Evolutionary conservation across 2,888 invertebrate genomes (phyloP), one percentile per base, ranked within the genome.

Genomic region (Athalia cordata): DNA sequence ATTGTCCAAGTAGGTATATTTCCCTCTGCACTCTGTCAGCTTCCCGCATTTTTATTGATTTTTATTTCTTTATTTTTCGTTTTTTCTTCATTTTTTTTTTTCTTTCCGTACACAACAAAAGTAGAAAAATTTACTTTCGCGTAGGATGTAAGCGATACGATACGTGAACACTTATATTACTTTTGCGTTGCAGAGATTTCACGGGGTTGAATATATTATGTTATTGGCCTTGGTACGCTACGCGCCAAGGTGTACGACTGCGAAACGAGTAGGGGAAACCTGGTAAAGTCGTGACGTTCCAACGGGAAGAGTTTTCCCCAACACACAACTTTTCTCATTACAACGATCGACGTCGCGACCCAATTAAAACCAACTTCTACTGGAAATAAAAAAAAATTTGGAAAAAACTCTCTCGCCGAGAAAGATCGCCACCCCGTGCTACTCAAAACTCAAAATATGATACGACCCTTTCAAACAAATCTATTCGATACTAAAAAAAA

Each of bases 321-420:
- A 80, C 80, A 87, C n/a, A 66, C 66, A 66, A 88, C 87, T 88
- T 88, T 87, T 88, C 87, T 88, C 88, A 88, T 88, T 88, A 87
- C 83, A 82, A 82, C 84, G 86, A 87, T 87, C 86, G 86, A 88
- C 87, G 85, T 85, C 82, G 85, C 0, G 29, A 86, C 85, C 86
- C 85, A 87, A 87, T 87, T 87, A 87, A 87, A 86, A 82, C 83
- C 82, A 86, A 86, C 86, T 86, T 85, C 43, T 59, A 52, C 55
- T 47, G 72, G 61, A 72, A 72, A 52, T 62, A 75, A 78, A 64
- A 74, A 74, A 64, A 49, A 49, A n/a, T n/a, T 9, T 47, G 47
- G 7, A 66, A 13, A 66, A 47, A 66, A 13, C 3, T 43, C 15
- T 62, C 62, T 3, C 29, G 8, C 43, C 29, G 4, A 4, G 15